Evolutionary conservation across 2,888 invertebrate genomes (phyloP), one percentile per base, ranked within the genome.

Genomic region (Euspilapteryx auroguttella): DNA sequence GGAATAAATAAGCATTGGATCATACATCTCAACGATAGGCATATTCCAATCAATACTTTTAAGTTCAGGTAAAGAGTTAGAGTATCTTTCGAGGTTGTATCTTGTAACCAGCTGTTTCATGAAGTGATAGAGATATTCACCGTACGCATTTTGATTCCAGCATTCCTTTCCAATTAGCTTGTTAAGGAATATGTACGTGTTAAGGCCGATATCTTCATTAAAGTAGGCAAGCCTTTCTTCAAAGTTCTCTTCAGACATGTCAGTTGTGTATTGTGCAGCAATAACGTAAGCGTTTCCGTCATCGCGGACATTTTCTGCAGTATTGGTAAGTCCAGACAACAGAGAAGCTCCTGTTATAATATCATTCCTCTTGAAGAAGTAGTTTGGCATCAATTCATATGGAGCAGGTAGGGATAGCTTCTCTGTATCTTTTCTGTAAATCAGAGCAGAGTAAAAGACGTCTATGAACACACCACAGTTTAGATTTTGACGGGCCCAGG

Each of bases 151-250:
- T 41, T 80, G 79, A n/a, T n/a, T n/a, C n/a, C n/a, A n/a, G n/a
- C n/a, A n/a, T n/a, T n/a, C n/a, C n/a, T n/a, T n/a, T n/a, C n/a
- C n/a, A n/a, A n/a, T n/a, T 35, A 82, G 63, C 40, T 63, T 68
- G 34, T 42, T 51, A 44, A 80, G 75, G 52, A 77, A 83, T 61
- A 85, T 85, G 55, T 75, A 85, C 0, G 79, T 52, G 51, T 85
- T 86, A 34, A 86, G 61, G 27, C 82, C 85, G 32, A 86, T 58
- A 45, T 87, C 87, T 55, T 87, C 86, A n/a, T 79, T 79, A 55
- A 85, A 86, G 52, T 87, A 87, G 24, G 81, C 77, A 30, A 87
- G 41, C 40, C 78, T 78, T 33, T 77, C 71, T 37, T 86, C 83
- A n/a, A 69, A 55, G 35, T 59, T 49, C 23, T 64, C 58, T 21